Percentiles rank a stretch among this genome's conserved stretches.
These are phyloP conservation scores for Chelonia mydas DNA, from an alignment of 2,797 vertebrate species.

Conservation along the genomic window DNA sequence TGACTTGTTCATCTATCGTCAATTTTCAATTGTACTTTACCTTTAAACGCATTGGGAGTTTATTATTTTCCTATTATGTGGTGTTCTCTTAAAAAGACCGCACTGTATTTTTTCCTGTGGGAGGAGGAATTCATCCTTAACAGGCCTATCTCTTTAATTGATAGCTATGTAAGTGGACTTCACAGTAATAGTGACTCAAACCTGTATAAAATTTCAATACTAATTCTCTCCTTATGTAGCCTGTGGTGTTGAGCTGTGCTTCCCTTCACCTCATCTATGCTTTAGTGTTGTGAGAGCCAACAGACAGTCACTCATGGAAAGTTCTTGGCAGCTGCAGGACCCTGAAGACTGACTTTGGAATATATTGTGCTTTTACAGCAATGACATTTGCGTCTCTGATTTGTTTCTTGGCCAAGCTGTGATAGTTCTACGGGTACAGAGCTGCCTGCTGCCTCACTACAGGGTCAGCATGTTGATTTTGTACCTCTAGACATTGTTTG, in stretches of 20 bases:
- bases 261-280: not conserved
- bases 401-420: not conserved
- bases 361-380: not conserved
- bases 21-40: not conserved
- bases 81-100: accelerated
- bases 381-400: not conserved
- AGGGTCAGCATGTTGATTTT: not conserved
- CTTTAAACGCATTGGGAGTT: not conserved
- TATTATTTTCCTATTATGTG: not conserved
- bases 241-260: not conserved
- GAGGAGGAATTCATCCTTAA: not conserved
- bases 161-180: accelerated
- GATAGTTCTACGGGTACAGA: not conserved
- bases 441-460: not conserved
- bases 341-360: slow-evolving; percentile 16
- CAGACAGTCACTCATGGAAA: not conserved
- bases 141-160: not conserved
- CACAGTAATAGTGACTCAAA: not conserved
- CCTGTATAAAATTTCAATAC: accelerated
- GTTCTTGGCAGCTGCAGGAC: slow-evolving; percentile 10
- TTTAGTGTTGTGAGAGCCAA: not conserved
- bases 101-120: accelerated
- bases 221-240: not conserved
- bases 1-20: not conserved
- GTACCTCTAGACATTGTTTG: not conserved